These are phyloP conservation scores for Corythornis madagascariensis DNA, from an alignment of 2,113 vertebrate species.

Conservation along the genomic window DNA sequence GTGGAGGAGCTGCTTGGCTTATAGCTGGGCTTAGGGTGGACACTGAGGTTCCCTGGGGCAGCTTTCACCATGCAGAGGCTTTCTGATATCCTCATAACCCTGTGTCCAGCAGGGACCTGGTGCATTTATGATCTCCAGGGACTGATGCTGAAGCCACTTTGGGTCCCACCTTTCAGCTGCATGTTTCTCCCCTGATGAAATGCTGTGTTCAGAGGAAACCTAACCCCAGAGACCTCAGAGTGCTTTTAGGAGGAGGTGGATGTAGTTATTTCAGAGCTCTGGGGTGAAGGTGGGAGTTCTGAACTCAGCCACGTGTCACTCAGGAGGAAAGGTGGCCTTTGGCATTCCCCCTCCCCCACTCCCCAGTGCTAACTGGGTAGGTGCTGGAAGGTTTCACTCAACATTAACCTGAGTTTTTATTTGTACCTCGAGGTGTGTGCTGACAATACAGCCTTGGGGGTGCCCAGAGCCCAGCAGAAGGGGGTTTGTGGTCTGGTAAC, in stretches of 20 bases:
- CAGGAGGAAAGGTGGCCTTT: not conserved
- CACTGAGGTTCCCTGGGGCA: not conserved
- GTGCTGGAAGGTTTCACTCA: not conserved
- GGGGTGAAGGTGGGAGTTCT: not conserved
- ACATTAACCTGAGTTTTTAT: not conserved
- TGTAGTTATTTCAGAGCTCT: not conserved
- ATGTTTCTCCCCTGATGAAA: not conserved
- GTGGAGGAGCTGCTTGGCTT: not conserved
- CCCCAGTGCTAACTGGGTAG: not conserved
- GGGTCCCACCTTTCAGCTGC: not conserved
- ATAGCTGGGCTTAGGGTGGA: not conserved
- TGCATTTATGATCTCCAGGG: not conserved
- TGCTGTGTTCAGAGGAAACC: not conserved
- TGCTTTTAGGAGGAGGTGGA: not conserved
- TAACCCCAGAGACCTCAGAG: not conserved
- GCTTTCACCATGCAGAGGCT: not conserved
- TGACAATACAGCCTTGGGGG: not conserved
- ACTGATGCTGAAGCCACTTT: not conserved
- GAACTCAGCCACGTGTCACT: not conserved
- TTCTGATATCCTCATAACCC: not conserved
- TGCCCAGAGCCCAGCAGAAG: not conserved
- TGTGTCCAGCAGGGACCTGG: not conserved
- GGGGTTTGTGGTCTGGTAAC: not conserved
- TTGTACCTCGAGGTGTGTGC: not conserved
- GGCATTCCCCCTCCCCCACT: not conserved